Percentiles rank a stretch among this genome's conserved stretches.
Evolutionary conservation across 2,113 vertebrate species (phyloP).

Genomic region (Falco punctatus): DNA sequence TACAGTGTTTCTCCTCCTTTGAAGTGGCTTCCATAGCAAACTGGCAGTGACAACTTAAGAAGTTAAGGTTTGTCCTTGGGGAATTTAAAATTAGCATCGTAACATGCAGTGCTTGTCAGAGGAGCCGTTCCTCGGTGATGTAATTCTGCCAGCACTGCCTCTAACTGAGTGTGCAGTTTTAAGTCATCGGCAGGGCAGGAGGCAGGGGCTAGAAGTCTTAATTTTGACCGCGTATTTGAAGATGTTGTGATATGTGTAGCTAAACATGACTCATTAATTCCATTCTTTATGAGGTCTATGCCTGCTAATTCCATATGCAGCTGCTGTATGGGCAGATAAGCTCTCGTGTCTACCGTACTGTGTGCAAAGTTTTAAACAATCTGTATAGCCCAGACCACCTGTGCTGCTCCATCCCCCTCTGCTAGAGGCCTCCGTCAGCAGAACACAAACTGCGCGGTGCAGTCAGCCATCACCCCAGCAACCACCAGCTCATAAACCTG

Average conservation of each 20-base stretch:
- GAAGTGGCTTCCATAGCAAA: not conserved
- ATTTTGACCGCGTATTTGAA: not conserved
- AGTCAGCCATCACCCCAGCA: not conserved
- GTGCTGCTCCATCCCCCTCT: not conserved
- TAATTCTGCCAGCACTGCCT: not conserved
- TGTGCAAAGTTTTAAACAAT: not conserved
- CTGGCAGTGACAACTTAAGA: not conserved
- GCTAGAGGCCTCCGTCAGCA: not conserved
- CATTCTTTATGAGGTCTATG: not conserved
- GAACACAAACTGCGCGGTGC: not conserved
- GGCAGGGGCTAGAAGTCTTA: not conserved
- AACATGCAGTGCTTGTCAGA: not conserved
- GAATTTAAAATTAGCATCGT: conserved; percentile 18
- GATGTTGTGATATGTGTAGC: not conserved
- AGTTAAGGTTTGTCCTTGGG: conserved; percentile 8
- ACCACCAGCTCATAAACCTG: not conserved
- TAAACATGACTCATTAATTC: conserved; percentile 18
- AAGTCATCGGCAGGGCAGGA: not conserved
- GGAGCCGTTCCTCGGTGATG: not conserved
- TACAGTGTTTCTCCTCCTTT: not conserved
- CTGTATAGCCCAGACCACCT: not conserved
- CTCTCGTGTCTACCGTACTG: rapidly evolving
- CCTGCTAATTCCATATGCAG: not conserved
- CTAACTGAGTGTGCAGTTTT: rapidly evolving
- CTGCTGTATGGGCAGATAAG: not conserved